Conservation (phyloP, 1,140 invertebrate species). For the Microplitis mediator region DNA sequence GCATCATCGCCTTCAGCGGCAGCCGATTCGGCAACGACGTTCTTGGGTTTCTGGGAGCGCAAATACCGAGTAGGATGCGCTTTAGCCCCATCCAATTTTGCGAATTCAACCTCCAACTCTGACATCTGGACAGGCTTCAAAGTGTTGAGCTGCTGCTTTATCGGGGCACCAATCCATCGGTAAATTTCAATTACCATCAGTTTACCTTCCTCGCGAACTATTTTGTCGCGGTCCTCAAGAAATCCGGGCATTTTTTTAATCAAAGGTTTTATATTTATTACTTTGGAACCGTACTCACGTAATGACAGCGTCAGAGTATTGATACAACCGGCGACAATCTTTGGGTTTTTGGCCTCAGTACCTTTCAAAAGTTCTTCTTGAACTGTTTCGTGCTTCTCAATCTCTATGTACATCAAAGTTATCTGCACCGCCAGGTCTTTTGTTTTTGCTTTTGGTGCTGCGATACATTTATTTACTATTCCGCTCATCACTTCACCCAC, state of each 20-base stretch:
- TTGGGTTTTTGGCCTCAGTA: slow-evolving; percentile 94
- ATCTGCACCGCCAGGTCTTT: slow-evolving; percentile 90
- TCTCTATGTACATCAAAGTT: slow-evolving; percentile 92
- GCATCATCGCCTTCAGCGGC: slow-evolving; percentile 60
- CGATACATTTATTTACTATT: slow-evolving; percentile 90
- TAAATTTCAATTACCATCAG: slow-evolving; percentile 89
- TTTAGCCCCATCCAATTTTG: slow-evolving; percentile 71
- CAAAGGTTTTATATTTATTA: slow-evolving; percentile 86
- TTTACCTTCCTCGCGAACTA: slow-evolving; percentile 90
- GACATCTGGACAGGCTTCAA: slow-evolving; percentile 89
- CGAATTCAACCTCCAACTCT: slow-evolving; percentile 89
- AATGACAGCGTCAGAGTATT: slow-evolving; percentile 76
- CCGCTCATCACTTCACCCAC: slow-evolving; percentile 88
- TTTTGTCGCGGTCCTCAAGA: slow-evolving; percentile 90
- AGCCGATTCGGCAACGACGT: slow-evolving; percentile 65
- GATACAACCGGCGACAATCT: slow-evolving; percentile 88
- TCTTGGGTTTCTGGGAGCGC: slow-evolving; percentile 85
- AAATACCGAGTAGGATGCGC: slow-evolving; percentile 80
- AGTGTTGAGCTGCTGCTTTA: slow-evolving; percentile 84
- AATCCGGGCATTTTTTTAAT: slow-evolving; percentile 85
- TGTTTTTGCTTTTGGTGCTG: slow-evolving; percentile 87
- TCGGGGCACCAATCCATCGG: slow-evolving; percentile 85
- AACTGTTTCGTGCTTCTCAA: slow-evolving; percentile 91
- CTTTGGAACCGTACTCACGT: slow-evolving; percentile 89
- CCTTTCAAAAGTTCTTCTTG: slow-evolving; percentile 92